These are phyloP conservation scores for Alethe diademata DNA, from an alignment of 2,113 vertebrate species.

Conservation along the genomic window DNA sequence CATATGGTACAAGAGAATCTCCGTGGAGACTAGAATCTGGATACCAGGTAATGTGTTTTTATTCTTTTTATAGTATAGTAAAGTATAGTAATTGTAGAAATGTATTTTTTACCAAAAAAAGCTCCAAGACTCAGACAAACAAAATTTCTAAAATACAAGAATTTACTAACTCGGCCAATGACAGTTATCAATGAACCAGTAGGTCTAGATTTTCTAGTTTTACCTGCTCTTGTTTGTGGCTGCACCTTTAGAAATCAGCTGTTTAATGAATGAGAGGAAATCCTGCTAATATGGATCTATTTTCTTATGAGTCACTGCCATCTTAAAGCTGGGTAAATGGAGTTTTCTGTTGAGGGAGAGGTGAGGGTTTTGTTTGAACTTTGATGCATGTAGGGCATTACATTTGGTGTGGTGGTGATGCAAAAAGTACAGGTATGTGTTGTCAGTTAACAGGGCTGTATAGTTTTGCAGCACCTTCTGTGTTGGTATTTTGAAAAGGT, in stretches of 20 bases:
- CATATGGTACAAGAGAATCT: slow-evolving; percentile 79
- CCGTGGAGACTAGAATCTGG: slow-evolving; percentile 83
- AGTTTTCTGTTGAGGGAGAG: not conserved
- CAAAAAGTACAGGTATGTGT: not conserved
- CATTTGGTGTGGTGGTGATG: not conserved
- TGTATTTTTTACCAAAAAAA: not conserved
- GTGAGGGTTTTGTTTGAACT: not conserved
- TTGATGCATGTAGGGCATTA: not conserved
- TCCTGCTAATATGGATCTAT: not conserved
- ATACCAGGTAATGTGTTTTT: slow-evolving; percentile 82
- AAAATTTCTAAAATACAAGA: not conserved
- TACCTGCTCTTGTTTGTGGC: not conserved
- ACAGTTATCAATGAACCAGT: not conserved
- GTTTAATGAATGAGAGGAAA: not conserved
- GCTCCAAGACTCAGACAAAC: not conserved
- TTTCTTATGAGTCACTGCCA: not conserved
- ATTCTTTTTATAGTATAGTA: not conserved
- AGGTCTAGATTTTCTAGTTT: not conserved
- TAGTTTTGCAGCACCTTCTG: not conserved
- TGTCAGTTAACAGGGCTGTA: not conserved
- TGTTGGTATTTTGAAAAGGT: not conserved
- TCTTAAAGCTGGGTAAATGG: not conserved
- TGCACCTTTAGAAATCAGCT: not conserved
- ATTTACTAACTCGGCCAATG: not conserved
- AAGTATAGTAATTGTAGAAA: not conserved